These are phyloP conservation scores for Luperina testacea DNA, from an alignment of 2,888 invertebrate species.

Conservation along the genomic window DNA sequence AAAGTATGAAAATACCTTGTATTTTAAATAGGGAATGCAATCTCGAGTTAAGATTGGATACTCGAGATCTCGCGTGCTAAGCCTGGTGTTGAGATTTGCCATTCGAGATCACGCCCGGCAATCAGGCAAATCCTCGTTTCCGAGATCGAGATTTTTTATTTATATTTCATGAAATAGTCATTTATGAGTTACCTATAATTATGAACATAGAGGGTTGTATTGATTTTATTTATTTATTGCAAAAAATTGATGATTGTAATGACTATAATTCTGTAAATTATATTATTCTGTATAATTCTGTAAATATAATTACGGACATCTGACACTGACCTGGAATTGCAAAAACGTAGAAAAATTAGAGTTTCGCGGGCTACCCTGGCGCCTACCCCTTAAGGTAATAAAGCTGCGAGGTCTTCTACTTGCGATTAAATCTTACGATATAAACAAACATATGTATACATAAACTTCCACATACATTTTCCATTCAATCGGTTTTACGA, in stretches of 20 bases:
- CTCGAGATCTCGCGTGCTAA: not conserved
- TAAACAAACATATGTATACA: conserved; percentile 7
- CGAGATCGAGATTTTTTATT: not conserved
- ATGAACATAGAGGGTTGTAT: too few species aligned
- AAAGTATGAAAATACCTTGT: not conserved
- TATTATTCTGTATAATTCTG: too few species aligned
- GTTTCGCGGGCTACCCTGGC: not conserved
- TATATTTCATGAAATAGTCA: too few species aligned
- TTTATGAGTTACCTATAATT: too few species aligned
- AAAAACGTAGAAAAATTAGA: not conserved
- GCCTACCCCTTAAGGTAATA: not conserved
- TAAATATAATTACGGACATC: not conserved
- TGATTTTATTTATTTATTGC: too few species aligned
- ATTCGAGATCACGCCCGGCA: too few species aligned
- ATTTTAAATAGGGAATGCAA: not conserved
- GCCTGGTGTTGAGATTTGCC: too few species aligned
- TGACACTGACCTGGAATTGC: not conserved
- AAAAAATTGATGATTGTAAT: not conserved
- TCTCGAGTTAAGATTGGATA: not conserved
- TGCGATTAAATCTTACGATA: not conserved
- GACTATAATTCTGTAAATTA: not conserved
- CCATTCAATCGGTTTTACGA: conserved; percentile 42
- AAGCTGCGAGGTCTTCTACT: not conserved
- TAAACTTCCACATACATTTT: conserved; percentile 8
- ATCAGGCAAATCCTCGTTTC: not conserved